A percentile compares a stretch with the other conserved stretches of the same genome.
phyloP scores from a whole-genome alignment of 2,888 invertebrate genomes.

The Macaria notata region DNA sequence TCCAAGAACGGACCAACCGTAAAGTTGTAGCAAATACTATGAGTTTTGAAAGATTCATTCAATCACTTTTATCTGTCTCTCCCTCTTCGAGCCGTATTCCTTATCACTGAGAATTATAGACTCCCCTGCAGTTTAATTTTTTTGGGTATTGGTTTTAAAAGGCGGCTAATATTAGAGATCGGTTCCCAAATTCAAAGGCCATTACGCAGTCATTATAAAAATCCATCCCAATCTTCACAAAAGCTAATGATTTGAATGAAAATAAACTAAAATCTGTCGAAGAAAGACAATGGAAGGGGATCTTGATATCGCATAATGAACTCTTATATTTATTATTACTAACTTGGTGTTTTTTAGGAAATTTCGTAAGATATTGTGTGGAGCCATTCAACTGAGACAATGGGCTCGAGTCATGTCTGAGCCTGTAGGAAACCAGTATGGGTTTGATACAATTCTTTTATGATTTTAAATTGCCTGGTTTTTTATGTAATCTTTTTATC shows the following conservation, averaged over 20 bases:
- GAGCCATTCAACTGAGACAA: constrained; percentile 77
- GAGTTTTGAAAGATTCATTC: too few species aligned
- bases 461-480: too few species aligned
- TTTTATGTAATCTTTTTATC: too few species aligned
- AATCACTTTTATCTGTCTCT: too few species aligned
- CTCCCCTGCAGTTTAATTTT: too few species aligned
- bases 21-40: too few species aligned
- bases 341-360: constrained; percentile 73
- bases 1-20: too few species aligned
- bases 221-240: constrained; percentile 1
- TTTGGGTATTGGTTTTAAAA: too few species aligned
- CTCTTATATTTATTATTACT: constrained; percentile 60
- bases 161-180: too few species aligned
- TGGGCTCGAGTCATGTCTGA: constrained; percentile 47
- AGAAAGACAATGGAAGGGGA: constrained; percentile 63
- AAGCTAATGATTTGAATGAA: constrained; percentile 36
- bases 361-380: constrained; percentile 80
- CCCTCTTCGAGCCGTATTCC: too few species aligned
- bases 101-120: too few species aligned
- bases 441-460: neutral
- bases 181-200: constrained; percentile 1
- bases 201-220: constrained; percentile 8
- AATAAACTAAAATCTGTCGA: constrained; percentile 32
- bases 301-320: constrained; percentile 66
- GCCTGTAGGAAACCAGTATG: constrained; percentile 12